Percentiles rank a stretch among this genome's conserved stretches.
phyloP scores from a whole-genome alignment of 2,797 vertebrate genomes.

The Bucorvus abyssinicus region DNA sequence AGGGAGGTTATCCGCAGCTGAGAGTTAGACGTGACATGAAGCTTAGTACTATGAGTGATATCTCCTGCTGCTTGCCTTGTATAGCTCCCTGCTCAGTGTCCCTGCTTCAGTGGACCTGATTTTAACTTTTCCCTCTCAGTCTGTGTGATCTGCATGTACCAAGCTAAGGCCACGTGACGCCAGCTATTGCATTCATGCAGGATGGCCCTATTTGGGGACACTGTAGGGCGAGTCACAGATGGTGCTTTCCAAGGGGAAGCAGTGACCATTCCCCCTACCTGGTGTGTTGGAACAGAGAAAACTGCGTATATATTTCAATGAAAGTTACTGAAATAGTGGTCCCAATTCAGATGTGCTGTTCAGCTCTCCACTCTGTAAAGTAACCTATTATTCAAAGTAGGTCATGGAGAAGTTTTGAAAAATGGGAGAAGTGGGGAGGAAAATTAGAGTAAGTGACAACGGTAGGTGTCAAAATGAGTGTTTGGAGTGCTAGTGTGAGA shows the following conservation, averaged over 20 bases:
- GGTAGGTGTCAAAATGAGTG: background rate
- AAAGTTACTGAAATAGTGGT: background rate
- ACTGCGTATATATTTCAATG: background rate
- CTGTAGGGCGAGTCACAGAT: fast-evolving
- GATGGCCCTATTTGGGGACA: background rate
- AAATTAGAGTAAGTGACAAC: background rate
- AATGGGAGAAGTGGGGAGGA: background rate
- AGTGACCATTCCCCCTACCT: fast-evolving
- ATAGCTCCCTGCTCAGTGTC: background rate
- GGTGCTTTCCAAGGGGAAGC: background rate
- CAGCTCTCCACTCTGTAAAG: background rate
- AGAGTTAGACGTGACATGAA: background rate
- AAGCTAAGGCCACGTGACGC: background rate
- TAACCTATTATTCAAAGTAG: background rate
- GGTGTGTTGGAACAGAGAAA: background rate
- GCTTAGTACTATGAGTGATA: no score
- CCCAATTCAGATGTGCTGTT: background rate
- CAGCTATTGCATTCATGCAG: background rate
- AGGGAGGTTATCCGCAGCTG: background rate
- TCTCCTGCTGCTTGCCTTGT: background rate
- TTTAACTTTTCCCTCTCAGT: background rate
- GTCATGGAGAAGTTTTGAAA: background rate
- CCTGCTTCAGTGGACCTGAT: background rate
- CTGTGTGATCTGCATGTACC: background rate
- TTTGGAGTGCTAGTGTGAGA: background rate